phyloP scores from a whole-genome alignment of 2,888 invertebrate genomes.

The Epirrhoe alternata region DNA sequence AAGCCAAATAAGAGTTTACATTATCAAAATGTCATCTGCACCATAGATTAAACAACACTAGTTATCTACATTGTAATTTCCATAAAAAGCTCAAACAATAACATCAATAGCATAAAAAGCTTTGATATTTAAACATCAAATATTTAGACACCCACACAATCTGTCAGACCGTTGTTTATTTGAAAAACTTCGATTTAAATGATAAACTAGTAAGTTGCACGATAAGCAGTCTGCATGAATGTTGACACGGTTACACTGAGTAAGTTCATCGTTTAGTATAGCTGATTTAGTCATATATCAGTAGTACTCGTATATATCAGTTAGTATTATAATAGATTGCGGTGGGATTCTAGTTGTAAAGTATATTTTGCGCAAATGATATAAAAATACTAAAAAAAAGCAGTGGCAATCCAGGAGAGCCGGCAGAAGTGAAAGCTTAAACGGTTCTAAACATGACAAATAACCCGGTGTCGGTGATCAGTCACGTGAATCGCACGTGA shows the following conservation, averaged over 20 bases:
- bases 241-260: slow-evolving; percentile 3
- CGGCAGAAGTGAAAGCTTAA: too few species aligned
- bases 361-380: too few species aligned
- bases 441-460: too few species aligned
- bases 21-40: slow-evolving; percentile 16
- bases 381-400: too few species aligned
- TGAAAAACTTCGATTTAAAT: slow-evolving; percentile 18
- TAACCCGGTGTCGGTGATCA: too few species aligned
- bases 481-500: too few species aligned
- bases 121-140: slow-evolving; percentile 15
- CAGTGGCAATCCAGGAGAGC: too few species aligned
- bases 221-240: slow-evolving; percentile 25
- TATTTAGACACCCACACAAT: slow-evolving; percentile 14
- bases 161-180: slow-evolving; percentile 23
- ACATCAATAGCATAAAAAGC: slow-evolving; percentile 9
- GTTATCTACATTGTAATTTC: neutral
- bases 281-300: too few species aligned
- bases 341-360: too few species aligned
- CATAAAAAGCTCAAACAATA: neutral
- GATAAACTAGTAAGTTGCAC: slow-evolving; percentile 24
- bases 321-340: too few species aligned
- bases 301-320: too few species aligned
- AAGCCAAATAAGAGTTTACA: too few species aligned
- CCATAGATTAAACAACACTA: slow-evolving; percentile 1
- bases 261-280: slow-evolving; percentile 1